These are phyloP conservation scores for Tupaia chinensis DNA, from an alignment of 2,113 vertebrate genomes.

Conservation along the genomic window DNA sequence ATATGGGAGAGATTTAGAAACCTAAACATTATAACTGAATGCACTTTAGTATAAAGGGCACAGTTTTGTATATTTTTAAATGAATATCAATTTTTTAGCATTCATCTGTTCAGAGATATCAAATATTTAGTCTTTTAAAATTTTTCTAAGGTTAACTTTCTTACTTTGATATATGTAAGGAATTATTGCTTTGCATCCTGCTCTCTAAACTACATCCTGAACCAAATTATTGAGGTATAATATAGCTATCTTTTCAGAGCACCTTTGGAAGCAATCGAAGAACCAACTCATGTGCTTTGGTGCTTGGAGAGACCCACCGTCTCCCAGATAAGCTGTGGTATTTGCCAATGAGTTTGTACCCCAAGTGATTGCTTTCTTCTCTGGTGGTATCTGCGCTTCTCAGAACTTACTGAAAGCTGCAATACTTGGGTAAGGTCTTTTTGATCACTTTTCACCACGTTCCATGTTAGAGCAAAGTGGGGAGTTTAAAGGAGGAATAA, in stretches of 20 bases:
- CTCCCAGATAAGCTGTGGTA: conserved; percentile 17
- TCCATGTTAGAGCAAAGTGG: conserved; percentile 6
- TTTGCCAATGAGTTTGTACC: conserved; percentile 44
- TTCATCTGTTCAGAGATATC: conserved; percentile 71
- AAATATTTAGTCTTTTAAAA: conserved; percentile 66
- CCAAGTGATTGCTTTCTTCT: conserved; percentile 58
- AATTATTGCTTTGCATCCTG: conserved; percentile 45
- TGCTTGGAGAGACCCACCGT: not conserved
- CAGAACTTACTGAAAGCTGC: conserved; percentile 62
- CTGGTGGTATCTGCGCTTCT: conserved; percentile 62
- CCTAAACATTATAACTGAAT: conserved; percentile 78
- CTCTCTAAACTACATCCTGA: conserved; percentile 36
- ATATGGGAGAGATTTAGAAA: conserved; percentile 79
- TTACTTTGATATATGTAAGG: conserved; percentile 46
- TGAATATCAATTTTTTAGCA: conserved; percentile 72
- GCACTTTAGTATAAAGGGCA: conserved; percentile 89
- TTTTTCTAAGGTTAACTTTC: conserved; percentile 61
- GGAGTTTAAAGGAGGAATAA: conserved; percentile 23
- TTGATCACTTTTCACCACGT: conserved; percentile 65
- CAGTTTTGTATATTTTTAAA: conserved; percentile 71
- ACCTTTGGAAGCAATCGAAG: conserved; percentile 13
- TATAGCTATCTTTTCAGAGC: conserved; percentile 41
- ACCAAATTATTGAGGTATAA: conserved; percentile 62
- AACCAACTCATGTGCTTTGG: not conserved
- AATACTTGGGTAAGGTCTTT: conserved; percentile 73